These are phyloP conservation scores for Stegodyphus dumicola DNA, from an alignment of 1,140 invertebrate species.

Conservation along the genomic window DNA sequence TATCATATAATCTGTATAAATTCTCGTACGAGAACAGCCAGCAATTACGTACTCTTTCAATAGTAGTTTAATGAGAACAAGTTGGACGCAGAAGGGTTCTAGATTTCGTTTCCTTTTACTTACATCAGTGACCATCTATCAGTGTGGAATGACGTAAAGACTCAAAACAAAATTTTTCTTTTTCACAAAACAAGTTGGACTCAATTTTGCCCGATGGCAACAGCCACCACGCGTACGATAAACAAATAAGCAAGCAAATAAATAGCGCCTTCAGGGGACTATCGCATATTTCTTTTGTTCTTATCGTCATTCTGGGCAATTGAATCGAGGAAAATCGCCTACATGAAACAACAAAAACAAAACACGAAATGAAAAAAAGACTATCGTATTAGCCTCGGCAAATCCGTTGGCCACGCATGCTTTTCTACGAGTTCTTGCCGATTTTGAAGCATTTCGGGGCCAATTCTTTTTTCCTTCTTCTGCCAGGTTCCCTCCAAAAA, in stretches of 20 bases:
- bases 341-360: neutral
- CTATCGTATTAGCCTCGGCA: neutral
- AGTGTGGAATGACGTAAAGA: too few species aligned
- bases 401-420: neutral
- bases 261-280: neutral
- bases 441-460: slow-evolving; percentile 4
- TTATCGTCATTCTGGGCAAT: neutral
- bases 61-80: too few species aligned
- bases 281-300: slow-evolving; percentile 1
- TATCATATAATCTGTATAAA: too few species aligned
- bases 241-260: neutral
- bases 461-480: neutral
- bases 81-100: too few species aligned
- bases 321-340: neutral
- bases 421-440: neutral
- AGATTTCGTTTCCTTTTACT: too few species aligned
- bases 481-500: neutral
- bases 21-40: too few species aligned
- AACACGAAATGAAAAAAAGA: neutral
- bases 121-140: too few species aligned
- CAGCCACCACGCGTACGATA: too few species aligned
- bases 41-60: too few species aligned
- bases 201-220: too few species aligned
- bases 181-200: too few species aligned
- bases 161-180: too few species aligned